Conservation (phyloP, 1,140 invertebrate genomes). For the Leptonema lineaticorne region DNA sequence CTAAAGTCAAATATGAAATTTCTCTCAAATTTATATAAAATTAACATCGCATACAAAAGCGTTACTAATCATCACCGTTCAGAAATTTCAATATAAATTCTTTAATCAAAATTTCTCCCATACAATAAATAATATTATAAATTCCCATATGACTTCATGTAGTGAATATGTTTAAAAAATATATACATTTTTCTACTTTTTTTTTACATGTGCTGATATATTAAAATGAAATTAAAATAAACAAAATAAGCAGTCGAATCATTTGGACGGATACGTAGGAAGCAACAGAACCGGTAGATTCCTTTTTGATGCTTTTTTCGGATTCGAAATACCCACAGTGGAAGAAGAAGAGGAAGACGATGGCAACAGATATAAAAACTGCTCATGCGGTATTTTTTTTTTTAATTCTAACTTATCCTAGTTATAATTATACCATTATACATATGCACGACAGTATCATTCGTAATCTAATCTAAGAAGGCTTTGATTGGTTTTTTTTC, state of each 20-base stretch:
- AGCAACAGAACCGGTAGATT: slow-evolving; percentile 58
- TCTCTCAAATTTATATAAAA: not conserved
- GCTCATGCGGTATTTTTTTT: slow-evolving; percentile 61
- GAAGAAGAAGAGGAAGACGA: slow-evolving; percentile 49
- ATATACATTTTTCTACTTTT: too few species aligned
- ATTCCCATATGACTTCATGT: too few species aligned
- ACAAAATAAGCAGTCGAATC: slow-evolving; percentile 29
- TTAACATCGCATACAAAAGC: not conserved
- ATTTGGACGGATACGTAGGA: slow-evolving; percentile 18
- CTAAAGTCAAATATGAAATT: not conserved
- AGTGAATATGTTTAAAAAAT: too few species aligned
- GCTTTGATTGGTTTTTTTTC: slow-evolving; percentile 25
- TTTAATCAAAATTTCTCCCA: not conserved
- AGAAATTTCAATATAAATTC: not conserved
- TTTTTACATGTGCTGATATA: too few species aligned
- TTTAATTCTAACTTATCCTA: not conserved
- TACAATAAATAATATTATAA: too few species aligned
- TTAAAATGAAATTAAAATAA: not conserved
- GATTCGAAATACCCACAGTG: slow-evolving; percentile 55
- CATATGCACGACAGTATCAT: not conserved
- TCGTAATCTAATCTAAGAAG: not conserved
- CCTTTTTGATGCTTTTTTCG: slow-evolving; percentile 66
- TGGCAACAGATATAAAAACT: slow-evolving; percentile 58
- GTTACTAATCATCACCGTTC: not conserved
- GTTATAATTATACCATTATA: not conserved